Base-by-base conservation (phyloP, 2,797 vertebrate species). In the Schizothorax lantsangensis region DNA sequence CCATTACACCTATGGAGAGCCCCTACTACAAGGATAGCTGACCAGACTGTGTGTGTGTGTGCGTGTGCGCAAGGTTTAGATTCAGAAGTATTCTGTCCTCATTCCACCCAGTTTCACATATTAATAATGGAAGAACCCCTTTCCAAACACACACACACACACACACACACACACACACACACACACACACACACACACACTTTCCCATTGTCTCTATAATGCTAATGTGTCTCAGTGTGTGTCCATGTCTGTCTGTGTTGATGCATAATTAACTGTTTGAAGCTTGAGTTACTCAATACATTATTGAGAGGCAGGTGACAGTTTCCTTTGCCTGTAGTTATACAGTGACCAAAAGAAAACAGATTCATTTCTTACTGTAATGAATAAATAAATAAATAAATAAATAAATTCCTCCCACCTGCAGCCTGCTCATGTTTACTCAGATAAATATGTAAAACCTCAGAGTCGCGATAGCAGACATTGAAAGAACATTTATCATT, bases 271-370 rank as follows among this genome's bases (percentile, higher is more conserved):
- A 40, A 90, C 45, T 36, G 64, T 82, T n/a, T 64, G 8, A 83
- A 86, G 86, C 88, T 89, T 88, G 40, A 75, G 81, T 88, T 89
- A 83, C 88, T 40, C n/a, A 14, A 75, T 91, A 45, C 84, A 91
- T 92, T 86, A 91, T 92, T 92, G 49, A 91, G 69, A 83, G 43
- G 54, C 72, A 83, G 83, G 72, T 59, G 73, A 89, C 62, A 81
- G 83, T 82, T 86, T 85, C 81, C 77, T 81, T 72, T 79, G 33
- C 81, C 69, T 73, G 66, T 69, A 88, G 78, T 85, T 79, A 75
- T 38, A 77, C 45, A 75, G 52, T 30, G 30, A 49, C 75, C 54
- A 62, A 40, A 6, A 36, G 21, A 77, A 59, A 84, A 84, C 72
- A 52, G 30, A 75, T 77, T 75, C 8, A 17, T 84, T 75, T 38